Evolutionary conservation across 2,797 vertebrate genomes (phyloP).

Genomic region (Mormyrus hasselquistii): DNA sequence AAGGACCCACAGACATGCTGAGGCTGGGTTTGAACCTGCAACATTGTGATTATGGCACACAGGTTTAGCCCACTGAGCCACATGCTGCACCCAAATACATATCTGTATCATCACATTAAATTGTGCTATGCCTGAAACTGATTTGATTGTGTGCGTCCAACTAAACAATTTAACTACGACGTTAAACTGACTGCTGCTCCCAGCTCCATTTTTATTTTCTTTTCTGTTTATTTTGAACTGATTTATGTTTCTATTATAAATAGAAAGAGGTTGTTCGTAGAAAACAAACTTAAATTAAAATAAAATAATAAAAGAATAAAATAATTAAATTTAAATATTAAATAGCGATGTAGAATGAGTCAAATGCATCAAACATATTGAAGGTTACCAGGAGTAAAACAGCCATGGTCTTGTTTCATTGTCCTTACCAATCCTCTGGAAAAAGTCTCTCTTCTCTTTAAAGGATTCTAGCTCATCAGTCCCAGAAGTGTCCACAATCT

Average conservation of each 20-base stretch:
- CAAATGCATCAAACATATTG: neutral
- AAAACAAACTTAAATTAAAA: neutral
- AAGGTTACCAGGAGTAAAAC: neutral
- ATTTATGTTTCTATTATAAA: neutral
- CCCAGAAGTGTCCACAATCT: slow-evolving; percentile 21
- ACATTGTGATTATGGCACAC: too few relatives aligned
- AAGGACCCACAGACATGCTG: too few relatives aligned
- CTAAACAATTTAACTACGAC: neutral
- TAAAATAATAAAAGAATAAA: too few relatives aligned
- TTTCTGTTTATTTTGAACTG: neutral
- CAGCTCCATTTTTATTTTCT: neutral
- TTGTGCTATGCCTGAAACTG: neutral
- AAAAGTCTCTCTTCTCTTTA: slow-evolving; percentile 73
- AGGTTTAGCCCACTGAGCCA: too few relatives aligned
- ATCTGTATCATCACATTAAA: neutral
- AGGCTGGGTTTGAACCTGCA: too few relatives aligned
- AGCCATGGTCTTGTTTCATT: neutral
- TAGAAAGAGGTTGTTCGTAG: neutral
- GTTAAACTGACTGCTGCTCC: neutral
- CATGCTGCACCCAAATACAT: too few relatives aligned
- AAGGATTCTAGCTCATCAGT: slow-evolving; percentile 58
- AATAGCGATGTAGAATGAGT: neutral
- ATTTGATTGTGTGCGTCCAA: neutral
- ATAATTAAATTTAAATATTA: too few relatives aligned
- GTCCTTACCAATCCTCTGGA: slow-evolving; percentile 78